These are phyloP conservation scores for Tipula lateralis DNA, from an alignment of 2,888 invertebrate genomes.

Conservation along the genomic window DNA sequence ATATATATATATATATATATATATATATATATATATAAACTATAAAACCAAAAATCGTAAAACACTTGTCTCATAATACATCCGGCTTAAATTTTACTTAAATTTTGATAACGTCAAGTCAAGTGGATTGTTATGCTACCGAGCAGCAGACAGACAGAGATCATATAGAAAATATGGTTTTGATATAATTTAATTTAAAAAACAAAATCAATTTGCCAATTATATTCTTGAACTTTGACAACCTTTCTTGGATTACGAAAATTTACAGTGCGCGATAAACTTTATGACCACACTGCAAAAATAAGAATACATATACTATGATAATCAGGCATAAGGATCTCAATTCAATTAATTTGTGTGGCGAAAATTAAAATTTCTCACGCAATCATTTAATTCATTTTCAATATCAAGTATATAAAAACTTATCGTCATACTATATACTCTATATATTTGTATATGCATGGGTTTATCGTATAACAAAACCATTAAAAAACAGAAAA, in stretches of 20 bases:
- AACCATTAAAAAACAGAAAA: background rate
- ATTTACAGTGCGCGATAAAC: background rate
- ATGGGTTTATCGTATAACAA: background rate
- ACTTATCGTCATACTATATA: background rate
- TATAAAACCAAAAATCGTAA: background rate
- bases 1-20: no score
- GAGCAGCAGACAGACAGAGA: background rate
- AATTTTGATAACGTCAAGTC: constrained; percentile 7
- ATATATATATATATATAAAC: no score
- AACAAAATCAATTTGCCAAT: background rate
- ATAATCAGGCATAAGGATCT: background rate
- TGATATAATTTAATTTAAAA: background rate
- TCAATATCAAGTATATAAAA: no score
- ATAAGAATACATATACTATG: background rate
- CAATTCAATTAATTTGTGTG: background rate
- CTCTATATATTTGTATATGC: background rate
- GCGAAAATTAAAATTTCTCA: background rate
- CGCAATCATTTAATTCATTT: background rate
- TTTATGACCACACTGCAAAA: background rate
- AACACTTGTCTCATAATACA: background rate
- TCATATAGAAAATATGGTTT: background rate
- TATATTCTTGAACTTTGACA: background rate
- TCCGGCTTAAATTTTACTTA: background rate
- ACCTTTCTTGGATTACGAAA: background rate
- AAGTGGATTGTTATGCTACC: background rate